Evolutionary conservation across 2,797 vertebrate species (phyloP).

Genomic region (Megaceryle alcyon): DNA sequence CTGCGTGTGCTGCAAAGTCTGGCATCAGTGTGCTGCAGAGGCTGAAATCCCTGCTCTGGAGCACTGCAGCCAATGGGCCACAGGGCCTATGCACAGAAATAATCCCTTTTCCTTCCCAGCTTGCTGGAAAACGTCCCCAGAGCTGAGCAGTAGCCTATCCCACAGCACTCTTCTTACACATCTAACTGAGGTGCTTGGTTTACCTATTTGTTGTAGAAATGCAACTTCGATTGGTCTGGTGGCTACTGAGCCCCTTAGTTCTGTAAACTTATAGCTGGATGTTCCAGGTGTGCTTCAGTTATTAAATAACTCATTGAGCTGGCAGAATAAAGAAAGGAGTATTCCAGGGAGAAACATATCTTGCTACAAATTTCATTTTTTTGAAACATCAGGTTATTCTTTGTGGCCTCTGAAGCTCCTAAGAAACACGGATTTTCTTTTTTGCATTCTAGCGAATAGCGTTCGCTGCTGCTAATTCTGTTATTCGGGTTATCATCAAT

Average conservation of each 20-base stretch:
- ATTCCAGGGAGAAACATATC: background rate
- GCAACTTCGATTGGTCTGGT: background rate
- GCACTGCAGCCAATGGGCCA: background rate
- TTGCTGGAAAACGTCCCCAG: background rate
- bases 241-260: background rate
- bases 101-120: background rate
- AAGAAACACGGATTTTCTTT: background rate
- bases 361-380: conserved; percentile 18
- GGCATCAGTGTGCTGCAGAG: background rate
- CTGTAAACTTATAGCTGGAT: background rate
- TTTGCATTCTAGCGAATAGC: background rate
- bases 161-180: background rate
- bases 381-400: background rate
- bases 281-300: conserved; percentile 23
- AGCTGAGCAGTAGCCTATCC: background rate
- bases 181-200: background rate
- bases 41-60: background rate
- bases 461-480: background rate
- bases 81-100: background rate
- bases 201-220: background rate
- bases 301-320: background rate
- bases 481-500: background rate
- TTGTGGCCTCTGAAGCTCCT: background rate
- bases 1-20: background rate
- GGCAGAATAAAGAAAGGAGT: background rate